phyloP scores from a whole-genome alignment of 2,797 vertebrate species.

The Neopelma chrysocephalum region DNA sequence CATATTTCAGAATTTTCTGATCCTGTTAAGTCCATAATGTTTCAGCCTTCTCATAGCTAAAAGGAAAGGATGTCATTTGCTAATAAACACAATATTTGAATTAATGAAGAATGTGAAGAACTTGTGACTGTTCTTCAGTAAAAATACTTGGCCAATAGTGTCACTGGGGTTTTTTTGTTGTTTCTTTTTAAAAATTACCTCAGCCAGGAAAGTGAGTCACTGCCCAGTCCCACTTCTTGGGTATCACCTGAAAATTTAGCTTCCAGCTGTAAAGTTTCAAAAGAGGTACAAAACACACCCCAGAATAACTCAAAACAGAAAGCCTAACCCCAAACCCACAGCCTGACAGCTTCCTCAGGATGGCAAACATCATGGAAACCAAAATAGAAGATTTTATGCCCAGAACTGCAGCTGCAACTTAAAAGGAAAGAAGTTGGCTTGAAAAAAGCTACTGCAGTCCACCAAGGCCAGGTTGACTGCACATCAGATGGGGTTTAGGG shows the following conservation, averaged over 20 bases:
- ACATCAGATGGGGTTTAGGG: background rate
- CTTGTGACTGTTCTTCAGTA: background rate
- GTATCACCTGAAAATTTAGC: conserved; percentile 11
- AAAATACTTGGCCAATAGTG: background rate
- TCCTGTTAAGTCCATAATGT: background rate
- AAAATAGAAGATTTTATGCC: background rate
- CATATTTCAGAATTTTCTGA: background rate
- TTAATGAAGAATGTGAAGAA: background rate
- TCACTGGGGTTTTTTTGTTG: background rate
- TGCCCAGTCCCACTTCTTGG: background rate
- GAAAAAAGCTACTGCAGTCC: background rate
- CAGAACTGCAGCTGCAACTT: conserved; percentile 22
- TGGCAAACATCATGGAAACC: background rate
- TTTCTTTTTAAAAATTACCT: background rate
- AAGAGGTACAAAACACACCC: background rate
- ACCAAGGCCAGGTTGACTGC: accelerated
- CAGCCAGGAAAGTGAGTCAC: conserved; percentile 25
- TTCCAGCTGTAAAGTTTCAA: background rate
- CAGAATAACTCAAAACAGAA: background rate
- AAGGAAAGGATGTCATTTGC: background rate
- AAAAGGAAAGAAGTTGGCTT: background rate
- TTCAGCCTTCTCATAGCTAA: background rate
- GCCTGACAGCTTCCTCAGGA: conserved; percentile 1
- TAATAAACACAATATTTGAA: background rate
- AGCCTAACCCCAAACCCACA: background rate